phyloP scores from a whole-genome alignment of 2,797 vertebrate species.

The Pelodytes ibericus region DNA sequence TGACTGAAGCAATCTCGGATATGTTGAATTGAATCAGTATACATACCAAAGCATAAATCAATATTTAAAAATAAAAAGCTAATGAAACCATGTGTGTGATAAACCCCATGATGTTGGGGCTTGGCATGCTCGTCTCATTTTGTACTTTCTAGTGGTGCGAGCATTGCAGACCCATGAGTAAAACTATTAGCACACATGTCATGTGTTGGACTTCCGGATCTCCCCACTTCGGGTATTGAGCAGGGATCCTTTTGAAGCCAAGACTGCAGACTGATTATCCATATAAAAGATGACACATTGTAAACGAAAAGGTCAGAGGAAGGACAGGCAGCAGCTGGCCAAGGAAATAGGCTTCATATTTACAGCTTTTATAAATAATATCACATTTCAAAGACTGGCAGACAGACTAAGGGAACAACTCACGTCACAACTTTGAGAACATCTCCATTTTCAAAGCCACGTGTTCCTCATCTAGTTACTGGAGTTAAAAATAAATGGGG shows the following conservation, averaged over 20 bases:
- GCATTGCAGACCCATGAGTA: no score
- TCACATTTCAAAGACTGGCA: conserved; percentile 13
- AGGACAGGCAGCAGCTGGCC: conserved; percentile 8
- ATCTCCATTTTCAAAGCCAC: background rate
- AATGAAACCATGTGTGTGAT: no score
- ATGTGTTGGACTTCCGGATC: background rate
- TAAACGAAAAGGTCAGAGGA: background rate
- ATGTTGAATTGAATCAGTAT: no score
- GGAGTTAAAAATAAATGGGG: background rate
- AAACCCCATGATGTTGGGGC: no score
- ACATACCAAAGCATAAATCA: no score
- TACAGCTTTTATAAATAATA: conserved; percentile 17
- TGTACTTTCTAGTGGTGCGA: no score
- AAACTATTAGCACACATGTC: no score
- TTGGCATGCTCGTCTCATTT: no score
- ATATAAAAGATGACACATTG: background rate
- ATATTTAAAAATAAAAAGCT: no score
- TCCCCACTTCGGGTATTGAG: background rate
- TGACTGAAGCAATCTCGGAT: no score
- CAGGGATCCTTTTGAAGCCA: background rate
- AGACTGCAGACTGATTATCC: background rate
- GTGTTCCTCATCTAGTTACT: background rate
- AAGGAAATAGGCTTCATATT: background rate
- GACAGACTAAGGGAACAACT: background rate
- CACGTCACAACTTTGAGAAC: background rate